phyloP scores from a whole-genome alignment of 2,888 invertebrate genomes.

The Piscicola geometra region DNA sequence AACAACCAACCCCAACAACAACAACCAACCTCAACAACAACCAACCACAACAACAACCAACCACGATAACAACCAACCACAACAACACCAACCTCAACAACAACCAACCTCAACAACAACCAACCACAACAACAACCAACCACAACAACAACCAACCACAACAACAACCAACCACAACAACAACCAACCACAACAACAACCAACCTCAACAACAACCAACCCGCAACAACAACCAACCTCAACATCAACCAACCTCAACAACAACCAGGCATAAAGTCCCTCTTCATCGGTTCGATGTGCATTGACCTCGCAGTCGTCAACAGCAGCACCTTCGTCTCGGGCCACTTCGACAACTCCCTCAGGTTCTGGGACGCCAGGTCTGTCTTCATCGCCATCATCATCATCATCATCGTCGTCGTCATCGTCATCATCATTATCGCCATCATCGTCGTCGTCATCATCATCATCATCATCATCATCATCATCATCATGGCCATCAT shows the following conservation, averaged over 20 bases:
- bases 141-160: background rate
- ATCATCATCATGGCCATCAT: too few relatives aligned
- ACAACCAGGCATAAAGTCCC: slow-evolving; percentile 54
- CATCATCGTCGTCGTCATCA: background rate
- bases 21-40: too few relatives aligned
- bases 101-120: background rate
- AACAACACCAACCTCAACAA: background rate
- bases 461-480: background rate
- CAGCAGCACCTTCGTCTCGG: slow-evolving; percentile 76
- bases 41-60: background rate
- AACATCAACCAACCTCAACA: too few relatives aligned
- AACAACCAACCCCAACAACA: background rate
- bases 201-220: too few relatives aligned
- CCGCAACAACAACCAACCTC: too few relatives aligned
- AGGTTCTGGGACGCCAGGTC: slow-evolving; percentile 92
- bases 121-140: background rate
- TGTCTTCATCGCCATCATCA: slow-evolving; percentile 56
- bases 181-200: too few relatives aligned
- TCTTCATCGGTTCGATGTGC: slow-evolving; percentile 82
- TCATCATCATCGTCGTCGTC: slow-evolving; percentile 79
- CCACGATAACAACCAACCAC: background rate
- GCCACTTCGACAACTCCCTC: slow-evolving; percentile 94
- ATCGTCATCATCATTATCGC: slow-evolving; percentile 94
- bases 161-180: too few relatives aligned
- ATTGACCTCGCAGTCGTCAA: slow-evolving; percentile 80